Conservation (phyloP, 2,113 vertebrate species). For the Podocnemis expansa region DNA sequence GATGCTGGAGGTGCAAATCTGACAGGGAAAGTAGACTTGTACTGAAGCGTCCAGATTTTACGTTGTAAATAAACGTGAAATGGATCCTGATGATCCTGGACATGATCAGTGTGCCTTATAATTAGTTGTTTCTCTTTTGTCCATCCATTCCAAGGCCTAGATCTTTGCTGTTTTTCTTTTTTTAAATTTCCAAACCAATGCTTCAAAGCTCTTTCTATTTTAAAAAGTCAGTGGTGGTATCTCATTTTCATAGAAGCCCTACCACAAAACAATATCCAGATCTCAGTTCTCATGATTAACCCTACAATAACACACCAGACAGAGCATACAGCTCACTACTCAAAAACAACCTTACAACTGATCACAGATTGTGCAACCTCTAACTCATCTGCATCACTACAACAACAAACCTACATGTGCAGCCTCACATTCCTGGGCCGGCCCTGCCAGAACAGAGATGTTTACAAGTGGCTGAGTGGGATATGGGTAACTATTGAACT, state of each 20-base stretch:
- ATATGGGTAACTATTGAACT: neutral
- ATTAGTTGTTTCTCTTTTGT: neutral
- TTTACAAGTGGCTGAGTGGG: neutral
- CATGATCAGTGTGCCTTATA: neutral
- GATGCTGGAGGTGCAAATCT: neutral
- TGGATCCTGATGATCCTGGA: conserved; percentile 17
- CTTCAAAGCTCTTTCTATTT: neutral
- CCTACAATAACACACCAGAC: fast-evolving
- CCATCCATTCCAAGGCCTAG: neutral
- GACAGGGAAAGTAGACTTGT: neutral
- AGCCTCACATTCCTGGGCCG: neutral
- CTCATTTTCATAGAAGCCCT: neutral
- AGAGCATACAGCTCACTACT: neutral
- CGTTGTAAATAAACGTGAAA: conserved; percentile 22
- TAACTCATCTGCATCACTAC: conserved; percentile 45
- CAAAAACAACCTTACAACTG: neutral
- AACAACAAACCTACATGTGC: neutral
- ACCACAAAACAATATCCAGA: neutral
- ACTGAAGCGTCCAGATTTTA: neutral
- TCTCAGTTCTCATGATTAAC: neutral
- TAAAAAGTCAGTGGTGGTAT: neutral
- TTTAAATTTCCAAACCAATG: neutral
- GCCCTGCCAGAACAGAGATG: neutral
- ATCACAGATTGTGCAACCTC: neutral
- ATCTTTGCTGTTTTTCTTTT: neutral